Evolutionary conservation across 2,113 vertebrate genomes (phyloP).

Genomic region (Elachura formosa): DNA sequence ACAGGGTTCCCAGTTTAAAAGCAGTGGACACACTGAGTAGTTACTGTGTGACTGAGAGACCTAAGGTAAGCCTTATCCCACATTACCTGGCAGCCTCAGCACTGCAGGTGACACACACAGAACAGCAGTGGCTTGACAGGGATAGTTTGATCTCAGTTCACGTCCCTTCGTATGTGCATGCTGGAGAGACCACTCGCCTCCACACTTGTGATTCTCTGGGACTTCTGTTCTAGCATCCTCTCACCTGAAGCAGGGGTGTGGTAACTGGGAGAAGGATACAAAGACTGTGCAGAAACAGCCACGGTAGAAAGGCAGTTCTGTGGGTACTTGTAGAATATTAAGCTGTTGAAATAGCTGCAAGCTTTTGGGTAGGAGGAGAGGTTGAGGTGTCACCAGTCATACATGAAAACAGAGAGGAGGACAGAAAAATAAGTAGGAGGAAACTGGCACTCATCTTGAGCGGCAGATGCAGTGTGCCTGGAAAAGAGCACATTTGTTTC

Average conservation of each 20-base stretch:
- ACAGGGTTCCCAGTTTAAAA: neutral
- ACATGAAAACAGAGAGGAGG: neutral
- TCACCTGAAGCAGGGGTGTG: neutral
- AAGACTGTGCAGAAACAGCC: neutral
- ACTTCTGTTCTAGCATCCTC: neutral
- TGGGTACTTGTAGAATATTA: neutral
- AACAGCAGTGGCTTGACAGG: neutral
- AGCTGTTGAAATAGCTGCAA: neutral
- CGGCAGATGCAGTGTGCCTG: neutral
- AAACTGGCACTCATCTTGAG: neutral
- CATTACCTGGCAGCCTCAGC: neutral
- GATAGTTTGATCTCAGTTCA: neutral
- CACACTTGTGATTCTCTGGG: neutral
- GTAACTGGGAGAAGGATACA: neutral
- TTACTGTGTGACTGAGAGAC: neutral
- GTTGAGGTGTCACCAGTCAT: neutral
- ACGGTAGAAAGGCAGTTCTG: neutral
- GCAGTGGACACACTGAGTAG: neutral
- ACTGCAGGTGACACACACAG: neutral
- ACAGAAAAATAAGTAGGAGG: neutral
- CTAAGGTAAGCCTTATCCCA: fast-evolving
- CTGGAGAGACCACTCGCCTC: neutral
- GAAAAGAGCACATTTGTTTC: neutral
- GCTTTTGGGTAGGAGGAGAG: neutral
- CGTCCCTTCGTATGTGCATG: neutral